Evolutionary conservation across 2,888 invertebrate species (phyloP).

Genomic region (Phragmatobia fuliginosa): DNA sequence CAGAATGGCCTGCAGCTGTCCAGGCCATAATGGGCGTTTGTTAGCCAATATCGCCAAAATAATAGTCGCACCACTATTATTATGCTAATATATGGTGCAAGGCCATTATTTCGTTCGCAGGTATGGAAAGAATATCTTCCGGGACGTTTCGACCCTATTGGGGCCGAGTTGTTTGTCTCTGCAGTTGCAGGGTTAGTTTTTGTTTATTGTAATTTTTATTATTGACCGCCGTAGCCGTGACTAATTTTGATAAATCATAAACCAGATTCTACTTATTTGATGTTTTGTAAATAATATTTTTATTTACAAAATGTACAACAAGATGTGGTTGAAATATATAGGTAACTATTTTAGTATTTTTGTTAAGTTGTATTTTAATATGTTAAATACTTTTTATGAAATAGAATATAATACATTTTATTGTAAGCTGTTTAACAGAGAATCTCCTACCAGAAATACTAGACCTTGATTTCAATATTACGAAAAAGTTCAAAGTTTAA

Average conservation of each 20-base stretch:
- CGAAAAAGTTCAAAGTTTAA: not conserved
- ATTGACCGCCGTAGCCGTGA: constrained; percentile 70
- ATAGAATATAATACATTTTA: not conserved
- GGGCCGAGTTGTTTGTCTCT: constrained; percentile 67
- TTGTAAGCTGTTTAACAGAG: too few species aligned
- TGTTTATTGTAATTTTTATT: constrained; percentile 53
- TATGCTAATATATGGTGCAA: constrained; percentile 77
- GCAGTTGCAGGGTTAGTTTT: constrained; percentile 69
- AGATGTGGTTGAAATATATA: not conserved
- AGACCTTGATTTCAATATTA: not conserved
- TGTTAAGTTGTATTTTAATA: too few species aligned
- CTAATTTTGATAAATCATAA: constrained; percentile 79
- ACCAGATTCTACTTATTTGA: constrained; percentile 64
- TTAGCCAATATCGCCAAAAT: constrained; percentile 79
- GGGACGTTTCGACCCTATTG: constrained; percentile 67
- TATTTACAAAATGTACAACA: not conserved
- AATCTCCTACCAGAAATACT: too few species aligned
- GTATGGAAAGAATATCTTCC: constrained; percentile 72
- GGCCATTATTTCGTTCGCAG: constrained; percentile 80
- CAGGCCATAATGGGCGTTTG: constrained; percentile 71
- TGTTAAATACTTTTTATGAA: not conserved
- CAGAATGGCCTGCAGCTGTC: constrained; percentile 75
- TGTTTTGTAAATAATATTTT: constrained; percentile 18
- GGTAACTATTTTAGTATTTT: not conserved
- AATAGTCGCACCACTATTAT: constrained; percentile 80